Conservation (phyloP, 2,797 vertebrate genomes). For the Ciconia nigra region DNA sequence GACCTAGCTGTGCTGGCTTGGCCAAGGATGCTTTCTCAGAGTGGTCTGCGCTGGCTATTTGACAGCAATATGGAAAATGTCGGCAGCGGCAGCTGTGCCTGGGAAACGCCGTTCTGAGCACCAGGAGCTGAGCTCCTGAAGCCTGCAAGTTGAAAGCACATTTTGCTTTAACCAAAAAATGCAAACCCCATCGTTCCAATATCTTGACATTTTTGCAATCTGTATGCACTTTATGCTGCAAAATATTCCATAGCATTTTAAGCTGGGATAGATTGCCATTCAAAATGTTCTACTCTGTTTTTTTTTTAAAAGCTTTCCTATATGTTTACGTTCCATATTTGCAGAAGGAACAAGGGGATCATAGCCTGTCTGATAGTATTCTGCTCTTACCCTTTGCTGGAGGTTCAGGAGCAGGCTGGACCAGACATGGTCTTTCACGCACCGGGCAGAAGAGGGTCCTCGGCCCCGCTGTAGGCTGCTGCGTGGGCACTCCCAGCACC, state of each 20-base stretch:
- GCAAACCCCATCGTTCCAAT: rapidly evolving
- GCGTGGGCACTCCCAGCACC: not conserved
- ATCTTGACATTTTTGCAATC: not conserved
- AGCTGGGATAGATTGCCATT: not conserved
- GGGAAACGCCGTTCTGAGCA: not conserved
- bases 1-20: not conserved
- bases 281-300: not conserved
- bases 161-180: not conserved
- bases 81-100: not conserved
- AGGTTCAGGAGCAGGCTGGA: not conserved
- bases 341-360: not conserved
- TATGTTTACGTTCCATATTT: not conserved
- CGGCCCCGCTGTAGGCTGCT: not conserved
- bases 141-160: not conserved
- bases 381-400: not conserved
- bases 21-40: not conserved
- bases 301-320: not conserved
- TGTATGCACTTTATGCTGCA: not conserved
- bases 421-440: too few relatives aligned
- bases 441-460: not conserved
- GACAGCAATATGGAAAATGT: not conserved
- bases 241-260: not conserved
- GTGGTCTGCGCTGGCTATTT: not conserved
- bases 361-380: not conserved
- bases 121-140: not conserved